Conservation (phyloP, 2,113 vertebrate species). For the Pelecanus crispus region DNA sequence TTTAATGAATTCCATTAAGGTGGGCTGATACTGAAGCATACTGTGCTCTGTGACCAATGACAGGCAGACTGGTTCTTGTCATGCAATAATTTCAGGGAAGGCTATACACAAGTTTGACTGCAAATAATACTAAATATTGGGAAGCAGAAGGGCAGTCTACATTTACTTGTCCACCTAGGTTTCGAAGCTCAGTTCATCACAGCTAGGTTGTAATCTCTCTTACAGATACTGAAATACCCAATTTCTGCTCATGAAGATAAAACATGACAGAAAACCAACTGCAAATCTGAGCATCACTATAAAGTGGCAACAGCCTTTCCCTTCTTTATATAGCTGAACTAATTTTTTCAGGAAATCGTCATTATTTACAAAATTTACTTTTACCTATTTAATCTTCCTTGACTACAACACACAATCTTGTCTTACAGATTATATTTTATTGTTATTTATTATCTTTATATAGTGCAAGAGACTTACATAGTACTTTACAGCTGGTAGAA, state of each 20-base stretch:
- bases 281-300: neutral
- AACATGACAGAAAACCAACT: neutral
- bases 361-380: neutral
- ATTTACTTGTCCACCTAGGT: neutral
- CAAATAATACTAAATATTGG: neutral
- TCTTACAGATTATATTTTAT: slow-evolving; percentile 54
- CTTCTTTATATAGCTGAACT: neutral
- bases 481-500: slow-evolving; percentile 42
- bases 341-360: neutral
- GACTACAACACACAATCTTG: slow-evolving; percentile 41
- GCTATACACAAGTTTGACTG: neutral
- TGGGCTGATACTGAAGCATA: neutral
- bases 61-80: neutral
- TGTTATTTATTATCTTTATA: slow-evolving; percentile 28
- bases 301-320: neutral
- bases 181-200: neutral
- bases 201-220: neutral
- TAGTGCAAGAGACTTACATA: neutral
- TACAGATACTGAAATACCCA: neutral
- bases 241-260: neutral
- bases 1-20: neutral
- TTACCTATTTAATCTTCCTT: slow-evolving; percentile 2
- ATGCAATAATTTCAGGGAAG: neutral
- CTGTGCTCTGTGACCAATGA: neutral
- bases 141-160: neutral